Conservation (phyloP, 1,140 invertebrate species). For the Drosophila nikananu region DNA sequence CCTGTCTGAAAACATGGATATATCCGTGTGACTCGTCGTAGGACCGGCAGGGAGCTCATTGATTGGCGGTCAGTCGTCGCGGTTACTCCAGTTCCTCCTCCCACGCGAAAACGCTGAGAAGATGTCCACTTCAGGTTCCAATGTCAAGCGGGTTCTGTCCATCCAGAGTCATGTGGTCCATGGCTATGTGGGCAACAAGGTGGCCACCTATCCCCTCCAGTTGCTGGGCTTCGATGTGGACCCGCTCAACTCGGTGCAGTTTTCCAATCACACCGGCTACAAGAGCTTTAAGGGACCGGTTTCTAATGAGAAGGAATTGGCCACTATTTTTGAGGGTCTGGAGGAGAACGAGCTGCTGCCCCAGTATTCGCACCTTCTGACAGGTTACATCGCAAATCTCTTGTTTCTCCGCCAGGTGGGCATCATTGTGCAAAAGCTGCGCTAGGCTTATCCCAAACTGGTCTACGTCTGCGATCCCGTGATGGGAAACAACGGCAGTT, state of each 20-base stretch:
- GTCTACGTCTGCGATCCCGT: slow-evolving; percentile 99
- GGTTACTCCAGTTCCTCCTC: slow-evolving; percentile 4
- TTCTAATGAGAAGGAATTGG: slow-evolving; percentile 92
- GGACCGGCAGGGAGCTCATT: slow-evolving; percentile 25
- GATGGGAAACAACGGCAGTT: slow-evolving; percentile 97
- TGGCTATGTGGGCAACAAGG: slow-evolving; percentile 99
- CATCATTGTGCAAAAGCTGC: slow-evolving; percentile 91
- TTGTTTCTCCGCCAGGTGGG: slow-evolving; percentile 93
- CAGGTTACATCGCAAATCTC: slow-evolving; percentile 96
- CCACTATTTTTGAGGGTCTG: slow-evolving; percentile 92
- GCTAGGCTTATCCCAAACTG: slow-evolving; percentile 91
- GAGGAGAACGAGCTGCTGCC: slow-evolving; percentile 90
- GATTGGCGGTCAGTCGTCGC: slow-evolving; percentile 25
- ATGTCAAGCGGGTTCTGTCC: slow-evolving; percentile 90
- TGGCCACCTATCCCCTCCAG: slow-evolving; percentile 94
- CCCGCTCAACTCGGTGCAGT: slow-evolving; percentile 98
- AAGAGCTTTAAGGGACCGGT: slow-evolving; percentile 93
- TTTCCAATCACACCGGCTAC: slow-evolving; percentile 98
- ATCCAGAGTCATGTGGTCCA: slow-evolving; percentile 99
- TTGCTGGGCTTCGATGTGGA: slow-evolving; percentile 98
- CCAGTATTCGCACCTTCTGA: slow-evolving; percentile 95
- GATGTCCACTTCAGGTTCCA: slow-evolving; percentile 19
- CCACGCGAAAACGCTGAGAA: background rate
- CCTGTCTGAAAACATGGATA: slow-evolving; percentile 34
- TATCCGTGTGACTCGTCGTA: slow-evolving; percentile 15